Base-by-base conservation (phyloP, 2,113 vertebrate genomes). In the Albula glossodonta region DNA sequence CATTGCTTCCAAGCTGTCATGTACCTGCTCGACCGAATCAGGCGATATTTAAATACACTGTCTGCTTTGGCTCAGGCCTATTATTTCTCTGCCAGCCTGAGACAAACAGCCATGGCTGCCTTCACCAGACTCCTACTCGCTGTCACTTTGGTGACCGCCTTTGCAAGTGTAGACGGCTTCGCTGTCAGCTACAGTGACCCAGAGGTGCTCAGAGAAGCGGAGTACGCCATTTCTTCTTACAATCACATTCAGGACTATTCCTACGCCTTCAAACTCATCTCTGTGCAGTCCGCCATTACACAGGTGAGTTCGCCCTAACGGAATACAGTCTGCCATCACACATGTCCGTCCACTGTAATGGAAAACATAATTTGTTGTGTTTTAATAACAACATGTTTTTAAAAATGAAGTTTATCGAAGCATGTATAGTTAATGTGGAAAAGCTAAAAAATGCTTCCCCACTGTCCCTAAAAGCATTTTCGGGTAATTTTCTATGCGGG, bases 261-360 rank as follows among this genome's bases (percentile, higher is more conserved):
- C 5, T 90, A 86, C 10, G 89, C 88, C 11, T 90, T 86, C 86
- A 92, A 89, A 87, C 88, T 91, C 52, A 79, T 88, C 80, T 15
- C 87, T 1, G 41, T 91, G 57, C 31, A 88, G 53, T 88, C 88
- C 0, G 60, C 86, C 63, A 51, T 56, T 17, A 77, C 63, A 31
- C 84, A 90, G 88, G 91, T 91, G 52, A 80, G 6, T 25, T 12
- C 1, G 22, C 22, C 22, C 22, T 66, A 22, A 66, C 31, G 31
- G 31, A 41, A 41, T 41, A 41, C 31, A 41, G 31, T 41, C 31
- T 41, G 31, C 31, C 31, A 41, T 41, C 31, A 41, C 31, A 41
- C 31, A 41, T 41, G 31, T 41, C 31, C 31, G 31, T 41, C 31
- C 31, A 41, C 31, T 41, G 31, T 41, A 41, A 41, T 41, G 31